Base-by-base conservation (phyloP, 2,888 invertebrate genomes). In the Altica lythri region DNA sequence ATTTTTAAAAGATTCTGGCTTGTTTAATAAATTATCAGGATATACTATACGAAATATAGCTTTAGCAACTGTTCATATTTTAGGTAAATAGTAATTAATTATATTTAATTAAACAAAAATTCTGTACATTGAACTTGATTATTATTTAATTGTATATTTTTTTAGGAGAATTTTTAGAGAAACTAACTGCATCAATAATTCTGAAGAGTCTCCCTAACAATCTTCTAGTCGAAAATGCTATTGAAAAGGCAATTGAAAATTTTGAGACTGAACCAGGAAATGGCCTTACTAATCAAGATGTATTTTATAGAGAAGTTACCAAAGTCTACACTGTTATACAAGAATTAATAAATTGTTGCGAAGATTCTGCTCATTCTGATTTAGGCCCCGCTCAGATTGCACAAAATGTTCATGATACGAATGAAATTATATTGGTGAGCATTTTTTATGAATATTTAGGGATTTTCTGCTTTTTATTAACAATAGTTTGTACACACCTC, bases 301-400 rank as follows among this genome's bases (percentile, higher is more conserved):
- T 90, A 32, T 90, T 90, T 74, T 91, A 86, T 72, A 83, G 88
- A 34, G 83, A 86, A 77, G 79, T 88, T 3, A 86, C 85, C 30
- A 79, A 80, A 49, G 79, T 90, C 40, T 82, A 89, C 65, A 81
- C 83, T 38, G 80, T 88, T n/a, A 76, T 88, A 25, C 81, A 82
- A 27, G 81, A 83, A 2, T 70, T 90, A 37, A 78, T 83, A 0
- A 81, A 83, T 55, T 79, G 81, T 59, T 83, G 84, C 42, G 81
- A 82, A 22, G 82, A 84, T 54, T 76, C 81, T 2, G 78, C 85
- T 12, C 80, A 83, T 61, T 80, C 81, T 0, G 84, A 86, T 68
- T 77, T 80, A 57, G 79, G 80, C 44, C 77, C 84, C 0, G 74
- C 79, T 8, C 81, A 84, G 63, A 75, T 86, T 16, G 82, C 85